Percentiles rank a stretch among this genome's conserved stretches.
phyloP scores from a whole-genome alignment of 2,888 invertebrate genomes.

The Hirtodrosophila cameraria region DNA sequence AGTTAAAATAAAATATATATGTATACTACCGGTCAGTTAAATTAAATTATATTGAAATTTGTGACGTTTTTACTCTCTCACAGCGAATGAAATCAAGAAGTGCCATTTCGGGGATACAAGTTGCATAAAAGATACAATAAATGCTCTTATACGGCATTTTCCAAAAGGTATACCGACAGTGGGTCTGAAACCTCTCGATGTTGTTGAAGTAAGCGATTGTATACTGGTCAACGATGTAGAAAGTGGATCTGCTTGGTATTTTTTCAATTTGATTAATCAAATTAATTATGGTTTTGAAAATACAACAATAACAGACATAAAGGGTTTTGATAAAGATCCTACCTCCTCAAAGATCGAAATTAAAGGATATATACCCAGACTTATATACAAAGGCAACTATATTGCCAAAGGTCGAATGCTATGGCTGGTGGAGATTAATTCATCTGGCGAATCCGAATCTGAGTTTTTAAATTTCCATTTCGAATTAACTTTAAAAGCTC shows the following conservation, averaged over 20 bases:
- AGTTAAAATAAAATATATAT: background rate
- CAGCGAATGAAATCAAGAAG: conserved; percentile 50
- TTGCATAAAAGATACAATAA: conserved; percentile 67
- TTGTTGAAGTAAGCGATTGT: conserved; percentile 46
- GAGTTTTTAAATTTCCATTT: conserved; percentile 61
- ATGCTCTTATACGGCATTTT: conserved; percentile 56
- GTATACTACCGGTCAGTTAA: background rate
- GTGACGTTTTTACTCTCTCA: background rate
- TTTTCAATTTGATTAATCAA: conserved; percentile 57
- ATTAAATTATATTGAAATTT: background rate
- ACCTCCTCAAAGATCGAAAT: conserved; percentile 46
- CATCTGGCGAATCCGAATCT: conserved; percentile 44
- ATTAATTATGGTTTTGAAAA: conserved; percentile 68
- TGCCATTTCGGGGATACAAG: conserved; percentile 64
- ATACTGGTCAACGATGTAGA: conserved; percentile 44
- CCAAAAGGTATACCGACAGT: conserved; percentile 73
- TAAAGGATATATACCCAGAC: conserved; percentile 53
- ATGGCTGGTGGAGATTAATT: conserved; percentile 56
- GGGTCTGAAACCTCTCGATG: conserved; percentile 68
- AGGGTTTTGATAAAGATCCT: conserved; percentile 61
- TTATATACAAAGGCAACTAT: conserved; percentile 57
- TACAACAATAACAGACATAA: conserved; percentile 59
- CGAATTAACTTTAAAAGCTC: conserved; percentile 51
- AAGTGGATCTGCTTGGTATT: conserved; percentile 50
- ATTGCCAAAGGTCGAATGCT: conserved; percentile 55